A percentile compares a stretch with the other conserved stretches of the same genome.
Evolutionary conservation across 2,888 invertebrate species (phyloP).

Genomic region (Atethmia centrago): DNA sequence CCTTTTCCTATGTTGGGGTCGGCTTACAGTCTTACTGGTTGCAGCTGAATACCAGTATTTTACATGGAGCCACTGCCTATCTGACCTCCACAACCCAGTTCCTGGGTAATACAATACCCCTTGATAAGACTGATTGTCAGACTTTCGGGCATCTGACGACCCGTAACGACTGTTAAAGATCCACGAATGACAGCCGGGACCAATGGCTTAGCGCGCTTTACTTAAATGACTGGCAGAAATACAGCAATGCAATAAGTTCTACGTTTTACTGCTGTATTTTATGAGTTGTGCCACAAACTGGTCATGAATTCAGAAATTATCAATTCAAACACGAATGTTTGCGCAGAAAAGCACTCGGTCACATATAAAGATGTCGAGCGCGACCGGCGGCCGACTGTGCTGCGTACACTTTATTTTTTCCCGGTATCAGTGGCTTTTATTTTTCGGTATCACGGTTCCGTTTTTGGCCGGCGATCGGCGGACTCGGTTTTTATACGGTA

Average conservation of each 20-base stretch:
- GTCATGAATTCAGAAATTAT: slow-evolving; percentile 22
- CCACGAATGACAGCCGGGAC: too few species aligned
- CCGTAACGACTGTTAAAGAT: too few species aligned
- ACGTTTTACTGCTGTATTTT: too few species aligned
- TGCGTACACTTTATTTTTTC: slow-evolving; percentile 86
- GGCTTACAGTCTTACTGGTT: too few species aligned
- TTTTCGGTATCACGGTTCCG: slow-evolving; percentile 90
- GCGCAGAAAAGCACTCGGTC: slow-evolving; percentile 66
- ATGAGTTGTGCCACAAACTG: background rate
- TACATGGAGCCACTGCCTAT: too few species aligned
- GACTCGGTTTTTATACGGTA: slow-evolving; percentile 88
- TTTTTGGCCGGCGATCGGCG: slow-evolving; percentile 88
- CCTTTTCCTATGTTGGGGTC: too few species aligned
- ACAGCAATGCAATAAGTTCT: background rate
- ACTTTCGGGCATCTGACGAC: too few species aligned
- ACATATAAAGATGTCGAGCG: slow-evolving; percentile 84
- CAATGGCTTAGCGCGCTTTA: too few species aligned
- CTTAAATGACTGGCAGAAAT: background rate
- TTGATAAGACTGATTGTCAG: too few species aligned
- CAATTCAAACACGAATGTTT: slow-evolving; percentile 49
- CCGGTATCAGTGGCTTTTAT: slow-evolving; percentile 88
- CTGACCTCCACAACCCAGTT: too few species aligned
- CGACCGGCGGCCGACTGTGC: slow-evolving; percentile 71
- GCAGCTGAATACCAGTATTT: too few species aligned
- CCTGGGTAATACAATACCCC: too few species aligned